Evolutionary conservation across 2,113 vertebrate genomes (phyloP), one percentile per base, ranked within the genome.

Genomic region (Alectura lathami): DNA sequence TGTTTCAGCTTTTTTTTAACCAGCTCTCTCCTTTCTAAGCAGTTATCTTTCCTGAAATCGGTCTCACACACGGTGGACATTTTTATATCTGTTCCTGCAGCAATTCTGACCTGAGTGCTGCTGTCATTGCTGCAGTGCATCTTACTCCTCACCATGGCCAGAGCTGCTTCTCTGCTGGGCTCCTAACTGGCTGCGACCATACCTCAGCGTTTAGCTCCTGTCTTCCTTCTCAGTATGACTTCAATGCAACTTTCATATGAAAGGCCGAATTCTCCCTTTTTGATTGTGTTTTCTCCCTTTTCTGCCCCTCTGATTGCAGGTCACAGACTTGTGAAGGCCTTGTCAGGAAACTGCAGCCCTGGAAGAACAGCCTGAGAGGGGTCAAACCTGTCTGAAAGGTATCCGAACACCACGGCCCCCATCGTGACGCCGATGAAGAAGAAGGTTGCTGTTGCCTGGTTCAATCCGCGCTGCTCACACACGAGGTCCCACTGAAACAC

Each of bases 401-500:
- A 97, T 51, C 99, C 98, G 13, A 98, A 99, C 27, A 98, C 54
- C 74, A 98, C 88, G 2, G 99, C 98, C 63, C 98, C 99, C n/a
- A 95, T 17, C 20, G 99, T 99, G 40, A 99, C 98, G 0, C 99
- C 98, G 3, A 97, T 62, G 77, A 99, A 99, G 96, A 99, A 99
- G 85, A 98, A 93, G 27, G 99, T 99, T 32, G 98, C 98, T 0
- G 97, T 96, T 0, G 97, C 97, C 86, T 98, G 98, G 92, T 98
- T 99, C 96, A 99, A 96, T 77, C 98, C 96, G n/a, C 98, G 99
- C 72, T 91, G 98, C 83, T 98, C 96, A 13, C 99, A 99, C 81
- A 99, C 98, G 1, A 99, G 98, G 95, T 99, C 98, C 99, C 98
- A 99, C 99, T 99, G 97, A 54, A 96, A 96, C 78, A 91, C 53